phyloP scores from a whole-genome alignment of 2,113 vertebrate genomes.

The Garra rufa region DNA sequence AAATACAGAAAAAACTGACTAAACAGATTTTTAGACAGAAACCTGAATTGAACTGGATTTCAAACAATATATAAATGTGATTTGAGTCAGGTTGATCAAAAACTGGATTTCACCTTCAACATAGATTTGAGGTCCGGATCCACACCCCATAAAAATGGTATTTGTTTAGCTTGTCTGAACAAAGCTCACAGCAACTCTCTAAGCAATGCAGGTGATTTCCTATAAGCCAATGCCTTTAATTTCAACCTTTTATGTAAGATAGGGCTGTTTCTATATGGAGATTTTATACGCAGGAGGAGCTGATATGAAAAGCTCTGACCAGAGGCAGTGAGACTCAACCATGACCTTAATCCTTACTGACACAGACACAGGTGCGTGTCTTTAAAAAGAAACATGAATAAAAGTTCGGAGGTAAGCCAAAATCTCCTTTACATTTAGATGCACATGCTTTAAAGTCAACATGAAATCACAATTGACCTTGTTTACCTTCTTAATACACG shows the following conservation, averaged over 20 bases:
- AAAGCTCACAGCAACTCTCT: slow-evolving; percentile 40
- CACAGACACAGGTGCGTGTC: slow-evolving; percentile 20
- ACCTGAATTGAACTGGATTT: neutral
- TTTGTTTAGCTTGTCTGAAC: slow-evolving; percentile 27
- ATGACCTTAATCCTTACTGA: slow-evolving; percentile 26
- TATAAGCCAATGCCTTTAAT: neutral
- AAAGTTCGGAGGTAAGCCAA: slow-evolving; percentile 12
- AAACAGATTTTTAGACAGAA: neutral
- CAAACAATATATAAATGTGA: neutral
- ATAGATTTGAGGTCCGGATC: neutral
- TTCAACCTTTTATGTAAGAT: slow-evolving; percentile 61
- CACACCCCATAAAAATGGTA: neutral
- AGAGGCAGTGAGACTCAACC: slow-evolving; percentile 2
- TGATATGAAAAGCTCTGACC: slow-evolving; percentile 22
- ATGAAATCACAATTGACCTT: slow-evolving; percentile 16
- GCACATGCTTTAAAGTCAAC: slow-evolving; percentile 25
- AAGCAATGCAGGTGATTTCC: slow-evolving; percentile 33
- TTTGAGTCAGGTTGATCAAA: neutral
- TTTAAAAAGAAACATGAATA: slow-evolving; percentile 22
- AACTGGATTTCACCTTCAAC: neutral
- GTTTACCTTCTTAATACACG: neutral
- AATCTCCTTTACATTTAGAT: slow-evolving; percentile 9
- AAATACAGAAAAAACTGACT: neutral
- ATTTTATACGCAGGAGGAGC: neutral
- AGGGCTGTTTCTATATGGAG: neutral